Evolutionary conservation across 2,113 vertebrate species (phyloP).

Genomic region (Alligator sinensis): DNA sequence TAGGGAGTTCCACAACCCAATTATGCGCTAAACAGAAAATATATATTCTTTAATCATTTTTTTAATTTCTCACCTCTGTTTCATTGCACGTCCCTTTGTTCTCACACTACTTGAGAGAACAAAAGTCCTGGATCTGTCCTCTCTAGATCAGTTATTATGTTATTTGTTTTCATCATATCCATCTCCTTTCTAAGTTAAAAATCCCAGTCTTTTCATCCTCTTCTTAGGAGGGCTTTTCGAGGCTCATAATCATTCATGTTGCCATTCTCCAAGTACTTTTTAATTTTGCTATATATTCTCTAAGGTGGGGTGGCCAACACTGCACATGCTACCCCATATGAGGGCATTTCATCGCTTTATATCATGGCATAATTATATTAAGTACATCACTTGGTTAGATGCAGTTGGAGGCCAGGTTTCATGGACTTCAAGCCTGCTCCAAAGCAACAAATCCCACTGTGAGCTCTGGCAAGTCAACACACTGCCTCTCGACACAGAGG

Average conservation of each 20-base stretch:
- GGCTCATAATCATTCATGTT: background rate
- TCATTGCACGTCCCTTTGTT: background rate
- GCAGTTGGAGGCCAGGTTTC: accelerated
- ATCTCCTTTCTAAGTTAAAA: background rate
- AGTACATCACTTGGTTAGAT: background rate
- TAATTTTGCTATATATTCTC: background rate
- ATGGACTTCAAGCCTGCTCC: background rate
- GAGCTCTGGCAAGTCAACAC: background rate
- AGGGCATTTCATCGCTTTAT: background rate
- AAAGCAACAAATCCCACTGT: background rate
- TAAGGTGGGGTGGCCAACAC: background rate
- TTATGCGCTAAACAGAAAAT: background rate
- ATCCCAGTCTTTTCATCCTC: background rate
- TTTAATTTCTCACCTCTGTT: background rate
- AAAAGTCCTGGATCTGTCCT: background rate
- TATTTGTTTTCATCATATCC: background rate
- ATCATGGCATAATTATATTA: background rate
- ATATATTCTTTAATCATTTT: background rate
- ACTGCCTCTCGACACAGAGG: background rate
- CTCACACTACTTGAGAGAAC: background rate
- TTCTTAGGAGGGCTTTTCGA: background rate
- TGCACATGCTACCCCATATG: background rate
- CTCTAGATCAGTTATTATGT: background rate
- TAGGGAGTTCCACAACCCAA: background rate
- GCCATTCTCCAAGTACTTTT: background rate